Conservation (phyloP, 2,888 invertebrate species). For the Gasteruption jaculator region DNA sequence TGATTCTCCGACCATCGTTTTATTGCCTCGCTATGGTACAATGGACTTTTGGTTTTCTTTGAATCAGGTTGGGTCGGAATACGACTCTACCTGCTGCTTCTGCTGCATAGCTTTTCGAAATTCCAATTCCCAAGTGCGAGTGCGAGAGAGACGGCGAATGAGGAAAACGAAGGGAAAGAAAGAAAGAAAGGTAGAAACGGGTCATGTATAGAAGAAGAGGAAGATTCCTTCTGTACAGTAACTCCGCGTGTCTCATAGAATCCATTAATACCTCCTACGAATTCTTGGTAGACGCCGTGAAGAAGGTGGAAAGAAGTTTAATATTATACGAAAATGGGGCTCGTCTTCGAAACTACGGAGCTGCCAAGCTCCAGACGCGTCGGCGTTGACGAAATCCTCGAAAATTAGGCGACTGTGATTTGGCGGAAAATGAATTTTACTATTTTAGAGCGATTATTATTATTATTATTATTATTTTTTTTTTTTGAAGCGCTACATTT, state of each 20-base stretch:
- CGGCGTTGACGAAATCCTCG: no score
- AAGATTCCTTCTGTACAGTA: constrained; percentile 23
- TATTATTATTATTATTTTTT: no score
- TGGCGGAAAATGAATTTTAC: no score
- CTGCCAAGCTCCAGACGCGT: no score
- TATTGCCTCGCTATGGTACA: constrained; percentile 28
- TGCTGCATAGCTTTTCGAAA: no score
- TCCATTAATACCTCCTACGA: constrained; percentile 48
- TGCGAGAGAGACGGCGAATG: constrained; percentile 11
- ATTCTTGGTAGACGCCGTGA: constrained; percentile 48
- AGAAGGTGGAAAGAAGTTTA: no score
- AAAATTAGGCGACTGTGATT: no score
- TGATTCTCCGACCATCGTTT: constrained; percentile 21
- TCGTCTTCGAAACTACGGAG: no score
- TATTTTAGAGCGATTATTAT: no score
- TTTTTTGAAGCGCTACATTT: no score
- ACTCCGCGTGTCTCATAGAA: constrained; percentile 41
- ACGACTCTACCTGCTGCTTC: constrained; percentile 32
- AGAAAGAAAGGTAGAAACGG: constrained; percentile 21
- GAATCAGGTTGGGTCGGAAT: constrained; percentile 27
- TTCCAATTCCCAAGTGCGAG: constrained; percentile 12
- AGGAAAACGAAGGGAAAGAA: constrained; percentile 17
- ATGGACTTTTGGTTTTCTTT: constrained; percentile 26
- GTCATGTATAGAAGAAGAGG: constrained; percentile 12
- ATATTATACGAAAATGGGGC: no score